phyloP scores from a whole-genome alignment of 2,797 vertebrate genomes.

The Hyperoplus lanceolatus region DNA sequence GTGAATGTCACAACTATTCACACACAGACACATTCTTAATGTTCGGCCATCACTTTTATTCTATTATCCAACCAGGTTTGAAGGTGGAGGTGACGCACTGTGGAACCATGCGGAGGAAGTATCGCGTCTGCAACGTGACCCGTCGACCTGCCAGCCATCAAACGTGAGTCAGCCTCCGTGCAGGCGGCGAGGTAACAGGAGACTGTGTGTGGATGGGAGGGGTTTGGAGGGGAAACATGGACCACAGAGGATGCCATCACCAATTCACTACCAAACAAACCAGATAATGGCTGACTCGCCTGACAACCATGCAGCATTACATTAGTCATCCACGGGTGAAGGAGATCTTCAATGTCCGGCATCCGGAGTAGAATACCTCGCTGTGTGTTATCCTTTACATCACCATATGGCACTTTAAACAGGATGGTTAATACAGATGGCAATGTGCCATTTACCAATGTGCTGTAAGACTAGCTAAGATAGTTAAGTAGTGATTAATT shows the following conservation, averaged over 20 bases:
- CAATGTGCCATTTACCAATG: neutral
- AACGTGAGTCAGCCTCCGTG: slow-evolving; percentile 90
- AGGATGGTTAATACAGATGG: neutral
- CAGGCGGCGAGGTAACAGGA: slow-evolving; percentile 20
- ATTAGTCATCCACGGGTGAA: slow-evolving; percentile 65
- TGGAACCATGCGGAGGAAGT: slow-evolving; percentile 99
- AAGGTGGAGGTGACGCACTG: slow-evolving; percentile 99
- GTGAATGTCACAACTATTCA: slow-evolving; percentile 3
- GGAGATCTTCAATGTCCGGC: slow-evolving; percentile 14
- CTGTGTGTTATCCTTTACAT: neutral
- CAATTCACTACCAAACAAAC: slow-evolving; percentile 47
- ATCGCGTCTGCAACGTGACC: slow-evolving; percentile 98
- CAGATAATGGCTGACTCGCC: slow-evolving; percentile 69
- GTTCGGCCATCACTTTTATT: slow-evolving; percentile 14
- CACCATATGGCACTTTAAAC: neutral
- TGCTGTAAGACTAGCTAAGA: neutral
- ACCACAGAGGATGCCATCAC: slow-evolving; percentile 42
- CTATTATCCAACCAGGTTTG: slow-evolving; percentile 87
- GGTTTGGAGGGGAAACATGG: neutral
- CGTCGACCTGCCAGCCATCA: slow-evolving; percentile 98
- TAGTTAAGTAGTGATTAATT: too few relatives aligned
- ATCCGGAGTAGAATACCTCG: neutral
- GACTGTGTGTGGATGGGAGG: slow-evolving; percentile 29
- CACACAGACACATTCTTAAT: slow-evolving; percentile 2
- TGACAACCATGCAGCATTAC: slow-evolving; percentile 13